phyloP scores from a whole-genome alignment of 2,888 invertebrate species.

The Platycheirus rosarum region DNA sequence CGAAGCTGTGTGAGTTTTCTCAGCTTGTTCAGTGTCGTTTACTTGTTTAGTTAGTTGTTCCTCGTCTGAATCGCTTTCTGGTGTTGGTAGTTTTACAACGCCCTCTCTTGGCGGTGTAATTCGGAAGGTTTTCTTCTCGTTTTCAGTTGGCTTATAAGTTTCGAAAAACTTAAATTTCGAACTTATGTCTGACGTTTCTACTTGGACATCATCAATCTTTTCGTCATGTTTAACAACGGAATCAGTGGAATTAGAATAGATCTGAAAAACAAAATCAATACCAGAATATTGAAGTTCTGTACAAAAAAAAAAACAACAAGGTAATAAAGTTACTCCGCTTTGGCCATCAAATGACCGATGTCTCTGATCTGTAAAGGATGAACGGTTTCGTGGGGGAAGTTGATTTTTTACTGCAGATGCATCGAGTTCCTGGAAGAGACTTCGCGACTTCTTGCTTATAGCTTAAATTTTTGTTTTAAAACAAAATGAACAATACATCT shows the following conservation, averaged over 20 bases:
- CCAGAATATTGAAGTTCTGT: neutral
- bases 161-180: slow-evolving; percentile 96
- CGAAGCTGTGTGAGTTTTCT: slow-evolving; percentile 88
- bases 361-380: slow-evolving; percentile 72
- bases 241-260: slow-evolving; percentile 79
- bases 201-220: slow-evolving; percentile 89
- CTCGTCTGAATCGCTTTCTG: slow-evolving; percentile 87
- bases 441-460: slow-evolving; percentile 93
- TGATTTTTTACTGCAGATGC: slow-evolving; percentile 83
- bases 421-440: slow-evolving; percentile 93
- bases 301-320: neutral
- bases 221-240: slow-evolving; percentile 90
- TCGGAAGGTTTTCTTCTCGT: slow-evolving; percentile 88
- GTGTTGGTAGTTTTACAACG: slow-evolving; percentile 84
- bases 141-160: slow-evolving; percentile 88
- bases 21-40: slow-evolving; percentile 79
- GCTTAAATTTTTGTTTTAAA: slow-evolving; percentile 83
- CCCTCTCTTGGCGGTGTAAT: slow-evolving; percentile 95
- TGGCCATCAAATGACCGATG: slow-evolving; percentile 56
- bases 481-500: neutral
- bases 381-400: slow-evolving; percentile 45
- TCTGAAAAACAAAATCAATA: slow-evolving; percentile 1
- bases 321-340: slow-evolving; percentile 46
- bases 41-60: slow-evolving; percentile 81
- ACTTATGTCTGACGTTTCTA: slow-evolving; percentile 92